Evolutionary conservation across 2,797 vertebrate genomes (phyloP).

Genomic region (Podarcis lilfordi): DNA sequence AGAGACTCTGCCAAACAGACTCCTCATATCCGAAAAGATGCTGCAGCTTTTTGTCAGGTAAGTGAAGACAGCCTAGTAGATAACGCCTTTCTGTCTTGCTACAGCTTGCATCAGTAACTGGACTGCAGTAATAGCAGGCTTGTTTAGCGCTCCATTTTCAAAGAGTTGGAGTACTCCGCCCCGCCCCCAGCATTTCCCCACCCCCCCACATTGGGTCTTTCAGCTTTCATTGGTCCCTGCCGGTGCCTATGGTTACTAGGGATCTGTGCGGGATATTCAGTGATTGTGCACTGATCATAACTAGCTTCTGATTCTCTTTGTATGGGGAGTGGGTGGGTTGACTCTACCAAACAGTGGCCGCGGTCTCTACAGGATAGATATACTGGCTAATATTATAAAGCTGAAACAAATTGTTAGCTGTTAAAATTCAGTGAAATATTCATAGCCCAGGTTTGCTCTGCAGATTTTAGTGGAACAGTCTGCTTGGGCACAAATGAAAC

Average conservation of each 20-base stretch:
- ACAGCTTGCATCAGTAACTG: not conserved
- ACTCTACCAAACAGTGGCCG: not conserved
- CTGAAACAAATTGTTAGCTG: not conserved
- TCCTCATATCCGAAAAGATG: slow-evolving; percentile 54
- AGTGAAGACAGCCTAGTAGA: slow-evolving; percentile 21
- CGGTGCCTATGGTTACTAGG: not conserved
- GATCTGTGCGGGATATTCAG: not conserved
- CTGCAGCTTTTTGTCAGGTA: slow-evolving; percentile 68
- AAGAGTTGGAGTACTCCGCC: not conserved
- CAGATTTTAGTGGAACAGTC: not conserved
- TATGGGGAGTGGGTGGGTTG: not conserved
- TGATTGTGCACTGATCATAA: not conserved
- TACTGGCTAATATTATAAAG: not conserved
- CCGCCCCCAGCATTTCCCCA: not conserved
- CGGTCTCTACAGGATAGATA: not conserved
- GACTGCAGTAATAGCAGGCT: not conserved
- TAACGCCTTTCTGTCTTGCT: not conserved
- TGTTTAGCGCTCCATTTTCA: not conserved
- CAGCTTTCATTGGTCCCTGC: not conserved
- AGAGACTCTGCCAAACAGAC: slow-evolving; percentile 52
- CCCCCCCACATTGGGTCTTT: not conserved
- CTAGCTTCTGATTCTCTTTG: not conserved
- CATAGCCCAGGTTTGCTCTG: not conserved
- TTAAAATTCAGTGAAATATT: not conserved
- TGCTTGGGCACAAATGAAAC: not conserved